Evolutionary conservation across 2,888 invertebrate genomes (phyloP).

Genomic region (Nomada ruficornis): DNA sequence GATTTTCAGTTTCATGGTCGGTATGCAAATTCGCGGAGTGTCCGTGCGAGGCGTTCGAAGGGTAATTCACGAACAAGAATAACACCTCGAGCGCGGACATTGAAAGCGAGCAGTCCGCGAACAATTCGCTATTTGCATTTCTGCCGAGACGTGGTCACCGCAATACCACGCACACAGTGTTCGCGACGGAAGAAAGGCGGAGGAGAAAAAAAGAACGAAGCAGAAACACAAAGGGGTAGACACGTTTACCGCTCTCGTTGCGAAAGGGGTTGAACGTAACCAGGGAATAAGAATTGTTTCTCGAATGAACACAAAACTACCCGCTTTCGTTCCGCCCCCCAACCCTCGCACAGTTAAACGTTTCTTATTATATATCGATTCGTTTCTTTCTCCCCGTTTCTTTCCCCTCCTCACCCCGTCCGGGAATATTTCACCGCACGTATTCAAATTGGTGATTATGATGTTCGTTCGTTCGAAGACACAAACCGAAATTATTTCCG

Average conservation of each 20-base stretch:
- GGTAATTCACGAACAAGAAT: constrained; percentile 50
- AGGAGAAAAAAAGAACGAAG: not conserved
- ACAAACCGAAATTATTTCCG: too few relatives aligned
- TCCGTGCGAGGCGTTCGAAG: constrained; percentile 32
- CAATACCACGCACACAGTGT: not conserved
- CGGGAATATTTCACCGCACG: not conserved
- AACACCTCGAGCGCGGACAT: constrained; percentile 45
- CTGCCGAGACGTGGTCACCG: constrained; percentile 29
- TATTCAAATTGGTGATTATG: too few relatives aligned
- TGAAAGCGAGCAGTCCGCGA: constrained; percentile 33
- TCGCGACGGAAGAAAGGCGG: constrained; percentile 14
- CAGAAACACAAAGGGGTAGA: constrained; percentile 4
- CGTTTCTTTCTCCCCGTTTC: not conserved
- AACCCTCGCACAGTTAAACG: not conserved
- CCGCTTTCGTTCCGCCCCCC: not conserved
- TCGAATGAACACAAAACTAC: constrained; percentile 4
- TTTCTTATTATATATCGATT: not conserved
- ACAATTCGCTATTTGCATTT: constrained; percentile 54
- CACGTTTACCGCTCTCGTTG: not conserved
- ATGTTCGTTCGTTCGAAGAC: too few relatives aligned
- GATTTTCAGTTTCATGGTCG: constrained; percentile 50
- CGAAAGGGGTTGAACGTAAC: constrained; percentile 28
- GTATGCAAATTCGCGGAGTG: constrained; percentile 48
- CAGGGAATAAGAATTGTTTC: constrained; percentile 27
- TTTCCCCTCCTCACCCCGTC: not conserved